Evolutionary conservation across 2,888 invertebrate species (phyloP), one percentile per base, ranked within the genome.

Genomic region (Ornithoptera alexandrae): DNA sequence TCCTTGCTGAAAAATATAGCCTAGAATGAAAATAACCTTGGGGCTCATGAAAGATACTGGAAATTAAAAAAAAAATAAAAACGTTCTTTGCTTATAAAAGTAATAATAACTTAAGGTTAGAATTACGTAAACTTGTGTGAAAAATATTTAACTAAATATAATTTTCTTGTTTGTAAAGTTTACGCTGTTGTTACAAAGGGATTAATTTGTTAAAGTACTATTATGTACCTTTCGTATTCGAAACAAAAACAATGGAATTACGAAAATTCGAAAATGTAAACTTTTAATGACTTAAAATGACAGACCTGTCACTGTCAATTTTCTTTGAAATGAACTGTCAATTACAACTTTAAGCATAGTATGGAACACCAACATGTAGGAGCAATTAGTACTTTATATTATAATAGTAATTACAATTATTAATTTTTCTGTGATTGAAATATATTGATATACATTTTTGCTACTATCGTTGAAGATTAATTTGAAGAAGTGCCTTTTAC

Each of bases 121-220:
- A 67, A 76, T 77, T 77, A 77, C 74, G 78, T 78, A 78, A 78
- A 76, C 74, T 72, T 73, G 71, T 39, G 30, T 8, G n/a, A 60
- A 60, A 30, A 60, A 17, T 30, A 60, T 57, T 57, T 57, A 10
- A 18, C 57, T 8, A 18, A 17, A 50, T 15, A 18, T 15, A 50
- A 50, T 50, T 15, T 17, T 17, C 15, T 15, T 50, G 5, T 3
- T 5, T 15, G 18, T 50, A 50, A 17, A 50, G 3, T 50, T 17
- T 17, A 17, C 17, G 15, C 50, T 39, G 5, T 50, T 15, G 5
- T 50, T 50, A 17, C 18, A 50, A 15, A 4, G 50, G 39, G 18
- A 2, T 50, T 2, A 2, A 17, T 18, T 50, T 50, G 15, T 15
- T 17, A 50, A 50, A 50, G 15, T 50, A 17, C 15, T 4, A 50